These are phyloP conservation scores for Leptogaster cylindrica DNA, from an alignment of 2,888 invertebrate genomes.

Conservation along the genomic window DNA sequence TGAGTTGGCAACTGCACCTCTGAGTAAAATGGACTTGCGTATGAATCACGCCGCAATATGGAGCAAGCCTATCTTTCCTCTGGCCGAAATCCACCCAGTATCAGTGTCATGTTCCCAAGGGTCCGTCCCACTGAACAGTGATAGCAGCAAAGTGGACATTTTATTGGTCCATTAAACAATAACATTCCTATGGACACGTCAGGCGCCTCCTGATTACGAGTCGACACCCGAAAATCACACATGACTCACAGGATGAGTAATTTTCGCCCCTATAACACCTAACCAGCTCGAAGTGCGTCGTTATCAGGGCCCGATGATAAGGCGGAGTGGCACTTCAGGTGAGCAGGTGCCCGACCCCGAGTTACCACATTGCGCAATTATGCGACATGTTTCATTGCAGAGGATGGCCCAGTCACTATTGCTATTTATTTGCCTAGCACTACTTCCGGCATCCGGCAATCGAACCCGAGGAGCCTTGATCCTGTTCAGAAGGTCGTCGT, in stretches of 20 bases:
- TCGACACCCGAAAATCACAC: neutral
- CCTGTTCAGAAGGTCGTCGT: neutral
- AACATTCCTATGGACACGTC: constrained; percentile 3
- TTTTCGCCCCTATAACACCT: neutral
- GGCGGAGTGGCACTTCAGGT: neutral
- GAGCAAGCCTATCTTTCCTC: neutral
- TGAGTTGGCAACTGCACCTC: constrained; percentile 10
- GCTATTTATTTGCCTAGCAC: too few species aligned
- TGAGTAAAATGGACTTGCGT: too few species aligned
- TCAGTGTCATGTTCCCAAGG: constrained; percentile 20
- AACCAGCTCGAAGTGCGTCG: neutral
- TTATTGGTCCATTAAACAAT: constrained; percentile 28
- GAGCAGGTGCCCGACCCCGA: neutral
- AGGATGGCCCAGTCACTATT: too few species aligned
- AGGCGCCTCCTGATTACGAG: constrained; percentile 9
- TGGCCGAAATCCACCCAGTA: constrained; percentile 3
- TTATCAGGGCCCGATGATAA: neutral
- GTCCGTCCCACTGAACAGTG: too few species aligned
- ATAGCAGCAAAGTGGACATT: neutral
- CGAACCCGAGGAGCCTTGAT: too few species aligned
- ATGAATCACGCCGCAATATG: constrained; percentile 21
- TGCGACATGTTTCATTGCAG: neutral
- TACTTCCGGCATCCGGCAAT: too few species aligned
- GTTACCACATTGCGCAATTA: neutral
- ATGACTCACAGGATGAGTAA: constrained; percentile 35